Evolutionary conservation across 2,888 invertebrate genomes (phyloP).

Genomic region (Axea sp.): DNA sequence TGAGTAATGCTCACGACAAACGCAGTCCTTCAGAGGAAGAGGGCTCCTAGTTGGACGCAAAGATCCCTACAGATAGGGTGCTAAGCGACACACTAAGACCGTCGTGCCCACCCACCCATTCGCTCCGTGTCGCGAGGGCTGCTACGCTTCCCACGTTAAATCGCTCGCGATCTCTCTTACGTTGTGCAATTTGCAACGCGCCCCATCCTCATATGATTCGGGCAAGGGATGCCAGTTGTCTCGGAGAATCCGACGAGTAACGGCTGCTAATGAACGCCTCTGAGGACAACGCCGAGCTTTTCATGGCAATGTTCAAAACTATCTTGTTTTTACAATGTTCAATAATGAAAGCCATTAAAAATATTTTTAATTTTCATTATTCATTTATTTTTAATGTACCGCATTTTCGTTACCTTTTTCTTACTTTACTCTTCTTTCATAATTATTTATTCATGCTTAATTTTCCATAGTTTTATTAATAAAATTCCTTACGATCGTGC

Average conservation of each 20-base stretch:
- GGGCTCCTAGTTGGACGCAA: constrained; percentile 65
- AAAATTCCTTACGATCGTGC: too few species aligned
- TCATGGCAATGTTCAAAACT: not conserved
- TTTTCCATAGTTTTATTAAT: too few species aligned
- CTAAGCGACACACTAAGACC: constrained; percentile 79
- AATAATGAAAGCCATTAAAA: too few species aligned
- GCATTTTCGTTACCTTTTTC: too few species aligned
- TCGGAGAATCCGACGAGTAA: constrained; percentile 27
- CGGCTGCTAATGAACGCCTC: constrained; percentile 61
- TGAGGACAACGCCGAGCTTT: constrained; percentile 25
- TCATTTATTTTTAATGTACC: too few species aligned
- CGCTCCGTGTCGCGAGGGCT: constrained; percentile 54
- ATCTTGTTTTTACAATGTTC: not conserved
- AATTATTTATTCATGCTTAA: too few species aligned
- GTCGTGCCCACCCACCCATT: constrained; percentile 61
- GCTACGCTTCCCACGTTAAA: constrained; percentile 63
- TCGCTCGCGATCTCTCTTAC: constrained; percentile 70
- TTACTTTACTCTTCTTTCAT: too few species aligned
- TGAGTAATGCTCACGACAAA: constrained; percentile 80
- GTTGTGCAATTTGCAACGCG: constrained; percentile 73
- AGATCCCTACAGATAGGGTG: constrained; percentile 79
- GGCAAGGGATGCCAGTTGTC: constrained; percentile 39
- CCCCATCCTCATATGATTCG: constrained; percentile 60
- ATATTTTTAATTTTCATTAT: too few species aligned
- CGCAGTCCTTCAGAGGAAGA: constrained; percentile 74